Evolutionary conservation across 2,797 vertebrate genomes (phyloP), one percentile per base, ranked within the genome.

Genomic region (Propithecus perrieri): DNA sequence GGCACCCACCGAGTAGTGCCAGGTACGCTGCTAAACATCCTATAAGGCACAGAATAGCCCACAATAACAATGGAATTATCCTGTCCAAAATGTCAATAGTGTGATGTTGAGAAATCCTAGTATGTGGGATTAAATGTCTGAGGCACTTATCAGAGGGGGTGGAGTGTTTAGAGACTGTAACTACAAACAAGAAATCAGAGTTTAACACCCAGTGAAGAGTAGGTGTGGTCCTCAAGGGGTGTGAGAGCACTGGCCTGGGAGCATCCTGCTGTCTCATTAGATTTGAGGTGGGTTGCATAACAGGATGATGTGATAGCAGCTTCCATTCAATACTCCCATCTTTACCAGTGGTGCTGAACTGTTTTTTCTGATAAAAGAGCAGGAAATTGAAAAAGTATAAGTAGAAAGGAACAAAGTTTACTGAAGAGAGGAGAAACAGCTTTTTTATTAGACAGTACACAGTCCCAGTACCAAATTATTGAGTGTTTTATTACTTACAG

Each of bases 161-260:
- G 61, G 72, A 38, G 79, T 69, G 28, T 50, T 81, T 89, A 85
- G 74, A 74, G 43, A 89, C 11, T 11, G 71, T 78, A 94, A 97
- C 95, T 65, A 94, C 67, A 91, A 97, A 97, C 83, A 94, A 24
- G 85, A 57, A 90, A 35, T 46, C 78, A 84, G 50, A 67, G 67
- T 50, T 35, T n/a, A 75, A 95, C 7, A 0, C 41, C 69, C 30
- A 48, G 79, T 38, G 20, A 72, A 72, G 83, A 72, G 24, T 1
- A 71, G 72, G 22, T 30, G 20, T 18, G 50, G 61, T 41, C 10
- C 67, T 38, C 35, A 18, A 53, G 67, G 11, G 0, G 20, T 13
- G 35, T 2, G 28, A 28, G 35, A 35, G 33, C 94, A 8, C 71
- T 15, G 81, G 46, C 41, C 38, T 22, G 43, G 43, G 10, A 55